These are phyloP conservation scores for Helicoverpa assulta DNA, from an alignment of 2,888 invertebrate genomes.

Conservation along the genomic window DNA sequence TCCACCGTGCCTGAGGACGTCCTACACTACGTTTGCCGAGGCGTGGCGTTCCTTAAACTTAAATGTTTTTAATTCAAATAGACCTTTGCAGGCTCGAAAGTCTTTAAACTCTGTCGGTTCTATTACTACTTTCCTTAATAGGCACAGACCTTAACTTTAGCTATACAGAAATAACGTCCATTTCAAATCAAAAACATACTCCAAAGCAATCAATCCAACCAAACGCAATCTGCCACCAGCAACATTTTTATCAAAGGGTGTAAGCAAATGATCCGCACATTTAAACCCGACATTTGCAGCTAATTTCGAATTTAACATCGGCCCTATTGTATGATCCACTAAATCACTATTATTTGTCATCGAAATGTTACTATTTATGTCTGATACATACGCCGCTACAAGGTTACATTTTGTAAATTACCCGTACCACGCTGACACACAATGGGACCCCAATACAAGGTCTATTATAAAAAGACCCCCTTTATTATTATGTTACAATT, in stretches of 20 bases:
- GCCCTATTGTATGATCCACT: constrained; percentile 73
- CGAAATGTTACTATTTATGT: constrained; percentile 82
- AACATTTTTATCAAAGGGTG: constrained; percentile 17
- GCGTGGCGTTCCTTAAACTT: too few species aligned
- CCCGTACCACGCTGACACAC: constrained; percentile 74
- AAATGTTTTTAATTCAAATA: too few species aligned
- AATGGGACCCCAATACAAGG: constrained; percentile 83
- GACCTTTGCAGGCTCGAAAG: too few species aligned
- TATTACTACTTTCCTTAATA: too few species aligned
- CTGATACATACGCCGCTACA: constrained; percentile 68
- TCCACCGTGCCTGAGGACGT: too few species aligned
- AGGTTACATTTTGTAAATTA: constrained; percentile 82
- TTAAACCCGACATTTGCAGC: constrained; percentile 62
- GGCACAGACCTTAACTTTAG: too few species aligned
- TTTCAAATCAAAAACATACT: not conserved
- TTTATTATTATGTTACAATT: constrained; percentile 87
- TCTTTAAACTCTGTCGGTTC: too few species aligned
- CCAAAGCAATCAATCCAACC: constrained; percentile 1
- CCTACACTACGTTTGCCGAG: too few species aligned
- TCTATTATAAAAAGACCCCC: constrained; percentile 84
- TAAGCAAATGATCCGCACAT: constrained; percentile 36
- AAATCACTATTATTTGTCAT: constrained; percentile 86
- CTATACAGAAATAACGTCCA: too few species aligned
- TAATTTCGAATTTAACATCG: constrained; percentile 70
- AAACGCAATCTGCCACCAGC: constrained; percentile 4